A percentile compares a stretch with the other conserved stretches of the same genome.
Evolutionary conservation across 2,797 vertebrate species (phyloP).

Genomic region (Scolopax bukidnonensis): DNA sequence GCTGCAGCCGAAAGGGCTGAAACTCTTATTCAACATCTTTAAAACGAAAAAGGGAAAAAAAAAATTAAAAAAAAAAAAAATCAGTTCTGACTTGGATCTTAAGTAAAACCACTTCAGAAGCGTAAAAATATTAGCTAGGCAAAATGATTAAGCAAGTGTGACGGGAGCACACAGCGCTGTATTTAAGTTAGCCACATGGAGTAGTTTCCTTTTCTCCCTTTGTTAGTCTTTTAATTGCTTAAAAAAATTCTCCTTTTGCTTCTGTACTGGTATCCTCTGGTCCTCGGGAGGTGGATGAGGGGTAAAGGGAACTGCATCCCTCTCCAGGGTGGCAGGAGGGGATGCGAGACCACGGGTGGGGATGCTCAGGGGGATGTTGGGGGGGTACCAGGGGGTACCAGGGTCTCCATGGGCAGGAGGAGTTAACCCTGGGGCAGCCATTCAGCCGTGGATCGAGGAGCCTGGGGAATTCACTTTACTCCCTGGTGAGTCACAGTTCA

Average conservation of each 20-base stretch:
- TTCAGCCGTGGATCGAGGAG: not conserved
- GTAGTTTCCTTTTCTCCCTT: not conserved
- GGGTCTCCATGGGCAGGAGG: accelerated
- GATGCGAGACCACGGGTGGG: accelerated
- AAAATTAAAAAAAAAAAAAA: not conserved
- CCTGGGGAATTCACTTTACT: accelerated
- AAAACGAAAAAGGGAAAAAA: not conserved
- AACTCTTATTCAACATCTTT: not conserved
- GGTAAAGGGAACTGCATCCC: not conserved
- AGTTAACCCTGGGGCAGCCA: not conserved
- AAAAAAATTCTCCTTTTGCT: not conserved
- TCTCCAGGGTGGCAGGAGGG: not conserved
- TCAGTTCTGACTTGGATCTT: not conserved
- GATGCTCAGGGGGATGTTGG: not conserved
- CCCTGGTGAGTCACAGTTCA: not conserved
- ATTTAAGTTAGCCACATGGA: not conserved
- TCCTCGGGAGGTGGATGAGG: not conserved
- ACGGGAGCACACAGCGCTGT: accelerated
- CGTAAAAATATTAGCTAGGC: not conserved
- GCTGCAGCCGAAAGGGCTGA: not conserved
- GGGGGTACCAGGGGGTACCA: not conserved
- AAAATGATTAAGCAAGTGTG: not conserved
- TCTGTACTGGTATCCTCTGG: not conserved
- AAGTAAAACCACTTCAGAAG: not conserved
- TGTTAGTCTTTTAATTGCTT: not conserved